Percentiles rank a stretch among this genome's conserved stretches.
These are phyloP conservation scores for Notarius quadriscutis DNA, from an alignment of 2,113 vertebrate species.

Conservation along the genomic window DNA sequence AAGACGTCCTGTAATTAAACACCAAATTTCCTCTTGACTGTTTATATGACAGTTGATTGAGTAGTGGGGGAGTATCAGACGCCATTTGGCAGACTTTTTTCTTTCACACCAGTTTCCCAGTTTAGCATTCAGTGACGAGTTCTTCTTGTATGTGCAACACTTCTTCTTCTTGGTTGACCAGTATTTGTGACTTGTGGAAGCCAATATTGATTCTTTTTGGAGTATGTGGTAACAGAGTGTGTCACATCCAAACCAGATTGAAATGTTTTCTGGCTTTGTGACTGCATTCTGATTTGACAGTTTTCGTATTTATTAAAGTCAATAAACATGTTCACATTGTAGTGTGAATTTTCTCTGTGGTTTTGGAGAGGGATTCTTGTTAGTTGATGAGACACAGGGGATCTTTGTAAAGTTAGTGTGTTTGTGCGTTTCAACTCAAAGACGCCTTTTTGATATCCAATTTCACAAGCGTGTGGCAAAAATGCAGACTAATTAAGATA, in stretches of 20 bases:
- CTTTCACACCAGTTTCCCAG: slow-evolving; percentile 16
- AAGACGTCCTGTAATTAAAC: slow-evolving; percentile 38
- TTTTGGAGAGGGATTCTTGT: slow-evolving; percentile 21
- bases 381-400: background rate
- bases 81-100: slow-evolving; percentile 29
- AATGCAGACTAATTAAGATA: slow-evolving; percentile 36
- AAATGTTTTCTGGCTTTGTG: slow-evolving; percentile 40
- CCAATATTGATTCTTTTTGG: background rate
- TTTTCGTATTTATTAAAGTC: slow-evolving; percentile 45
- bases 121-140: slow-evolving; percentile 13
- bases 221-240: slow-evolving; percentile 13
- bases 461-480: slow-evolving; percentile 15
- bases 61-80: slow-evolving; percentile 40
- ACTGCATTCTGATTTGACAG: slow-evolving; percentile 25
- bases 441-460: slow-evolving; percentile 28
- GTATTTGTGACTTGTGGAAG: slow-evolving; percentile 36
- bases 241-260: slow-evolving; percentile 13
- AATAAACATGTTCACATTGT: slow-evolving; percentile 42
- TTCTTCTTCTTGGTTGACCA: background rate
- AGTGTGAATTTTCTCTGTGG: slow-evolving; percentile 38
- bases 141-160: slow-evolving; percentile 15
- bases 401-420: slow-evolving; percentile 1
- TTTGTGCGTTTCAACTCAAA: slow-evolving; percentile 37
- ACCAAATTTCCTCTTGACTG: slow-evolving; percentile 32
- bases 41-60: slow-evolving; percentile 53